Base-by-base conservation (phyloP, 2,888 invertebrate species). In the Cryptops parisi region DNA sequence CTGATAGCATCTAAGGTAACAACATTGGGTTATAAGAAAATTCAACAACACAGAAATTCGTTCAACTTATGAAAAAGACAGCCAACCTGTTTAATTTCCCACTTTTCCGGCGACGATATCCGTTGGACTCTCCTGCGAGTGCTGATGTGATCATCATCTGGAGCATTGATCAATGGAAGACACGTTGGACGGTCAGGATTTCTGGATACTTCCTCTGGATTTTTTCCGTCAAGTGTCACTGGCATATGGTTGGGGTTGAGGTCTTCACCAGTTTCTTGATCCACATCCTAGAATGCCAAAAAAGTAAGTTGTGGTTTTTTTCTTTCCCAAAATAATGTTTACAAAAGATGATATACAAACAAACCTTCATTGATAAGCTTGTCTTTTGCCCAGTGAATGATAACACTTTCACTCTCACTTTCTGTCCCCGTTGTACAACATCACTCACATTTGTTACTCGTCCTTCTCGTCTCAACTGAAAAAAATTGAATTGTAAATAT, bases 331-430 rank as follows among this genome's bases (percentile, higher is more conserved):
- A n/a, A n/a, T n/a, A n/a, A n/a, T n/a, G n/a, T n/a, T n/a, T 15
- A 25, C 5, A 51, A 47, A 54, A 33, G 49, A 9, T 48, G 39
- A 48, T 22, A 41, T 21, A 39, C 49, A 27, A 48, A 45, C 56
- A 55, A 60, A 69, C 69, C 64, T 94, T 96, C 84, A 97, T 91
- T 0, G 90, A 90, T 2, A 97, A 74, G 1, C 96, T 94, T 0
- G 89, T 86, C 70, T 94, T 97, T 65, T 89, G 88, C 0, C 91
- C 93, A n/a, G 86, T 84, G 27, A 93, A 78, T 17, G 88, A 88
- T 53, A 94, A 70, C 1, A 96, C 90, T 76, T 97, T 93, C 65
- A 88, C 85, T 72, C 84, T 84, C 0, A 94, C 90, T 71, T 80
- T 84, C 61, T 88, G 84, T 1, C 91, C 93, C 59, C 89, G 77